Percentiles rank a stretch among this genome's conserved stretches.
Conservation (phyloP, 2,888 invertebrate genomes). For the Hypolimnas misippus region DNA sequence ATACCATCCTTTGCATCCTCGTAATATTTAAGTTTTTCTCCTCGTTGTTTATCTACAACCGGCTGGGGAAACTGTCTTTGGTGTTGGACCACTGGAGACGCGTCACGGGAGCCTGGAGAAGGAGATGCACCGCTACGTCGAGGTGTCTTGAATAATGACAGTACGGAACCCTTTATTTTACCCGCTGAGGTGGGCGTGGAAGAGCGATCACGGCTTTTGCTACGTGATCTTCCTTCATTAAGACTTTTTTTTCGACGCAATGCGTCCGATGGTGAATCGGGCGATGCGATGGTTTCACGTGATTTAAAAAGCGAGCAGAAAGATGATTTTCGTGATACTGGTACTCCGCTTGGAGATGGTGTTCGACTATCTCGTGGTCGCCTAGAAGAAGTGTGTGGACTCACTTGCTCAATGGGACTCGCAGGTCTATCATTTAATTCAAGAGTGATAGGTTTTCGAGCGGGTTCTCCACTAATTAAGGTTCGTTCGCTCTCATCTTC, state of each 20-base stretch:
- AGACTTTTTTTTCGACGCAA: slow-evolving; percentile 72
- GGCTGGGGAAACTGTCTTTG: slow-evolving; percentile 58
- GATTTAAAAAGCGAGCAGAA: slow-evolving; percentile 92
- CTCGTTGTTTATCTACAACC: slow-evolving; percentile 53
- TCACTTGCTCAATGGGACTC: slow-evolving; percentile 67
- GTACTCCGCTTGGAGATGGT: slow-evolving; percentile 87
- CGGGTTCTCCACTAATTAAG: slow-evolving; percentile 53
- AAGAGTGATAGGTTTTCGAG: slow-evolving; percentile 85
- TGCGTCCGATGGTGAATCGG: slow-evolving; percentile 84
- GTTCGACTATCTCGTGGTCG: slow-evolving; percentile 65
- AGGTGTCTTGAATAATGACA: slow-evolving; percentile 87
- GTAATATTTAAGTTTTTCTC: slow-evolving; percentile 82
- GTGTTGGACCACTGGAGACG: slow-evolving; percentile 60
- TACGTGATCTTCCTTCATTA: slow-evolving; percentile 83
- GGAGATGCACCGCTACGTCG: slow-evolving; percentile 63
- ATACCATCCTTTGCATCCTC: slow-evolving; percentile 86
- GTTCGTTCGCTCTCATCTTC: slow-evolving; percentile 56
- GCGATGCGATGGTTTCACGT: slow-evolving; percentile 86
- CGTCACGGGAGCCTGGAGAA: slow-evolving; percentile 66
- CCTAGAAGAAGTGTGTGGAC: slow-evolving; percentile 53
- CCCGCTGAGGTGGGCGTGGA: slow-evolving; percentile 82
- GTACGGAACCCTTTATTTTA: slow-evolving; percentile 86
- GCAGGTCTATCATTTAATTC: slow-evolving; percentile 72
- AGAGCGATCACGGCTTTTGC: slow-evolving; percentile 86
- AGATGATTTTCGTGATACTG: slow-evolving; percentile 90